Conservation (phyloP, 2,888 invertebrate species). For the Buathra laborator region DNA sequence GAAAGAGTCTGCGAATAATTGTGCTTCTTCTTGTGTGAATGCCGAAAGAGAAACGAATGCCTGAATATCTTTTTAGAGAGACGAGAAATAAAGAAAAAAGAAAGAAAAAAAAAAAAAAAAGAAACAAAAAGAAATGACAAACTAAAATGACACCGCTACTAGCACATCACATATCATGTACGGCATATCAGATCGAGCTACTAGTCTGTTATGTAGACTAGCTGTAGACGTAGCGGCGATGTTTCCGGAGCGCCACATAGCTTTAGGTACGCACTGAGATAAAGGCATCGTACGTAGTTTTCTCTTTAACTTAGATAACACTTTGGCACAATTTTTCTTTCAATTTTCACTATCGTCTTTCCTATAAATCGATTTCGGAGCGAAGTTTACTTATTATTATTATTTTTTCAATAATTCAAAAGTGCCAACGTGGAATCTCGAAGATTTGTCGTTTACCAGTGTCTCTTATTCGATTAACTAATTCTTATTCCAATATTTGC, state of each 20-base stretch:
- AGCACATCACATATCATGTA: constrained; percentile 83
- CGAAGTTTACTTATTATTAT: not conserved
- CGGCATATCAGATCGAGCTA: constrained; percentile 82
- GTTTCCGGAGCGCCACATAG: constrained; percentile 84
- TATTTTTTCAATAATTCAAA: not conserved
- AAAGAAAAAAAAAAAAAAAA: constrained; percentile 55
- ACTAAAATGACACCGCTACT: constrained; percentile 72
- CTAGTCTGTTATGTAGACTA: constrained; percentile 84
- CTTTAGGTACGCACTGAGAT: constrained; percentile 84
- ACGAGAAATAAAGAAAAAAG: constrained; percentile 40
- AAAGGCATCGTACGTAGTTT: constrained; percentile 82
- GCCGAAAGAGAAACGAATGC: constrained; percentile 31
- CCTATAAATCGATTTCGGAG: not conserved
- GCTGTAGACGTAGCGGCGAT: constrained; percentile 84
- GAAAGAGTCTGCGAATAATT: constrained; percentile 42
- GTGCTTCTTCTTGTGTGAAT: constrained; percentile 21
- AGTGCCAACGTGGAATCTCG: constrained; percentile 55
- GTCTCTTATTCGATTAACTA: constrained; percentile 44
- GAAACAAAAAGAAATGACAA: constrained; percentile 12
- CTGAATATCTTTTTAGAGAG: constrained; percentile 48
- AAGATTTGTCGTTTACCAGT: constrained; percentile 52
- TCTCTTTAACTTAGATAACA: constrained; percentile 58
- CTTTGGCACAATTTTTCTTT: constrained; percentile 27
- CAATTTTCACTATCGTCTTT: not conserved
- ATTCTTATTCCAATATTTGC: constrained; percentile 41